phyloP scores from a whole-genome alignment of 2,113 vertebrate genomes.

The Galeopterus variegatus region DNA sequence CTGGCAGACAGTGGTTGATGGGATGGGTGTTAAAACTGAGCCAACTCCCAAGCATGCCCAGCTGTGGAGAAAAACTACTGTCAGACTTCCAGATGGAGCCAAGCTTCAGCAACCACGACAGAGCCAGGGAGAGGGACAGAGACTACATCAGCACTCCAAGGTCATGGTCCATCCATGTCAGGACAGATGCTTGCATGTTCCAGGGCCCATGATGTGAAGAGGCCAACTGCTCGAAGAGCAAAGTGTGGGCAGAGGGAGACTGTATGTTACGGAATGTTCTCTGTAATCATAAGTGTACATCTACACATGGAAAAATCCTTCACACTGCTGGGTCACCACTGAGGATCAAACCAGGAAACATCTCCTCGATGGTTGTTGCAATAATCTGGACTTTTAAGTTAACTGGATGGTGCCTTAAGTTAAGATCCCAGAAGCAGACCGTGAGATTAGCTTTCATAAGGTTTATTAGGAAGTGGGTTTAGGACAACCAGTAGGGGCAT shows the following conservation, averaged over 20 bases:
- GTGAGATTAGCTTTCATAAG: neutral
- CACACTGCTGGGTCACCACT: neutral
- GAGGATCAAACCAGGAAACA: neutral
- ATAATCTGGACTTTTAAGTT: neutral
- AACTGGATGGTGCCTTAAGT: neutral
- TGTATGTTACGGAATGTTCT: neutral
- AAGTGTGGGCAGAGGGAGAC: neutral
- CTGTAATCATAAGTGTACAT: neutral
- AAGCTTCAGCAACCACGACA: neutral
- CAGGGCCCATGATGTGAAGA: neutral
- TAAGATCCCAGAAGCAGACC: neutral
- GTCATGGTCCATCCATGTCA: neutral
- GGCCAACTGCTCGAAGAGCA: neutral
- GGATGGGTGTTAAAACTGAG: constrained; percentile 3
- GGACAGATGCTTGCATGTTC: neutral
- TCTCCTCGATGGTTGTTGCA: neutral
- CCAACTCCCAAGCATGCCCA: neutral
- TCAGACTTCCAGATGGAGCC: constrained; percentile 40
- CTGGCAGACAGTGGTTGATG: neutral
- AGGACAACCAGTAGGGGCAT: neutral
- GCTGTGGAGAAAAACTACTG: neutral
- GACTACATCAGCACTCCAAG: neutral
- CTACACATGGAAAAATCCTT: neutral
- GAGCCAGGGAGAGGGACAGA: neutral
- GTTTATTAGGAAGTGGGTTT: neutral